Base-by-base conservation (phyloP, 2,113 vertebrate genomes). In the Micronycteris hirsuta region DNA sequence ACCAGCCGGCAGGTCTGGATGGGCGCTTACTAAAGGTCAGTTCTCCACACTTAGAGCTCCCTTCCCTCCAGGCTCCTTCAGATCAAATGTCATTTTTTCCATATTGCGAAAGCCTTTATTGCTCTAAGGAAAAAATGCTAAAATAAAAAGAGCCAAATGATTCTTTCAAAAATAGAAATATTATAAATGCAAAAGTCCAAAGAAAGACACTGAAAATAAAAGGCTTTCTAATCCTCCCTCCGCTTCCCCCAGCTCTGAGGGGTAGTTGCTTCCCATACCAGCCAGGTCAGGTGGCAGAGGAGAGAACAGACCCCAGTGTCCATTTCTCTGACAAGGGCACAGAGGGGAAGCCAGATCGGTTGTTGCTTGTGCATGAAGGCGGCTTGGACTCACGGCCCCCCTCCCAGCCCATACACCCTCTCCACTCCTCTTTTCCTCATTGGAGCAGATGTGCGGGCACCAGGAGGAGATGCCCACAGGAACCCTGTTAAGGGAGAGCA, bases 101-200 rank as follows among this genome's bases (percentile, higher is more conserved):
- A 94, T 81, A 83, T 63, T 97, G 76, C 47, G 61, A 91, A 95
- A 26, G 26, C 19, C 54, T 83, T 81, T 83, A 85, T 67, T 84
- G 76, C 76, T 86, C 56, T 67, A 73, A 97, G 88, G 71, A 82
- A 96, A 94, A 89, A 86, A 88, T 43, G 47, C 76, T 95, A 95
- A 94, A 82, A 73, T 70, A 36, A 86, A 96, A 87, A 89, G 56
- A 63, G 31, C 74, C 70, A 93, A 92, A 73, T 67, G 16, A 86
- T 86, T 92, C 54, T 95, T 95, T 73, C 67, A 81, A 95, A 96
- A 95, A 95, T 81, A 96, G 82, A 93, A 89, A 82, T 93, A 92
- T 56, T 89, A 77, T 92, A 84, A 91, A 93, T 93, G 63, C 49
- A 77, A 89, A 96, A 89, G 45, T 93, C 58, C 86, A 93, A 95